Conservation (phyloP, 2,113 vertebrate genomes). For the Phaethornis superciliosus region DNA sequence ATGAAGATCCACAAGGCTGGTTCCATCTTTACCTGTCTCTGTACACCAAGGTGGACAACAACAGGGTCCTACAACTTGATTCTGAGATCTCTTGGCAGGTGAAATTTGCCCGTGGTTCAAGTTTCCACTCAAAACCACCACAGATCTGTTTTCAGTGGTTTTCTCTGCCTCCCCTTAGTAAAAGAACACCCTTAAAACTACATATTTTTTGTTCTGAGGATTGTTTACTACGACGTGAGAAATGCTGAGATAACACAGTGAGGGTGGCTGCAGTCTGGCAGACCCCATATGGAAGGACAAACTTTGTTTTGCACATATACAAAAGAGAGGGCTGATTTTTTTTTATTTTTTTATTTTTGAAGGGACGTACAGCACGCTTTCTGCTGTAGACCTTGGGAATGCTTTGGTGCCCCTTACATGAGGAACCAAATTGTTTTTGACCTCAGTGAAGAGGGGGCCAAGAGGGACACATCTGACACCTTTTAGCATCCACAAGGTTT, state of each 20-base stretch:
- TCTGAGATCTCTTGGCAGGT: not conserved
- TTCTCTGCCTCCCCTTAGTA: not conserved
- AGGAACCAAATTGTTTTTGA: slow-evolving; percentile 58
- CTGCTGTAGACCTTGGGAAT: slow-evolving; percentile 42
- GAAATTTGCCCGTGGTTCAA: not conserved
- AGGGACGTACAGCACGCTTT: not conserved
- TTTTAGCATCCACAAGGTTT: slow-evolving; percentile 51
- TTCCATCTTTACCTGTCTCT: not conserved
- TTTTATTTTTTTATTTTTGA: not conserved
- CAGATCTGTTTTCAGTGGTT: not conserved
- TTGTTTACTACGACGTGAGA: not conserved
- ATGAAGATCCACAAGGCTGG: not conserved
- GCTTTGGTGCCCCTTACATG: slow-evolving; percentile 8
- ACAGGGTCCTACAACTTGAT: not conserved
- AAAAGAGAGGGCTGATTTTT: not conserved
- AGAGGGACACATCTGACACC: slow-evolving; percentile 45
- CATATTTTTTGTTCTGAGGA: not conserved
- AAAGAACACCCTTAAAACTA: not conserved
- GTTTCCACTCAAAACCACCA: not conserved
- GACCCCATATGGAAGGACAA: not conserved
- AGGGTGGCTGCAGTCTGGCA: not conserved
- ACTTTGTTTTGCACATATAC: not conserved
- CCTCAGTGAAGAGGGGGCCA: slow-evolving; percentile 44
- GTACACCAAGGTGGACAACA: not conserved
- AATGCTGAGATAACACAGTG: not conserved